phyloP scores from a whole-genome alignment of 2,888 invertebrate species.

The Trimorus sp. region DNA sequence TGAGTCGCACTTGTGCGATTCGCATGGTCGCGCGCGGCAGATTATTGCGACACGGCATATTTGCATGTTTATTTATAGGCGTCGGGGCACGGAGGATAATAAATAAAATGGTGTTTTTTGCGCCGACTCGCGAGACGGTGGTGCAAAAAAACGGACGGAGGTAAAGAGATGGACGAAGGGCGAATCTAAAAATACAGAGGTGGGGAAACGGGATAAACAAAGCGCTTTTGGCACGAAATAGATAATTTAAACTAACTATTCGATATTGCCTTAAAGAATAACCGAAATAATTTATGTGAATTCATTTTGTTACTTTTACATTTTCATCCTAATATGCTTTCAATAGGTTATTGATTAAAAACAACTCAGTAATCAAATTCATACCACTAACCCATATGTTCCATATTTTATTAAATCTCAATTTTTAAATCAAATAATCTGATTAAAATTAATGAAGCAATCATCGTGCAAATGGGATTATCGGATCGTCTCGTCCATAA shows the following conservation, averaged over 20 bases:
- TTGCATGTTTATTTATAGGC: constrained; percentile 53
- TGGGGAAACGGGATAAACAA: not conserved
- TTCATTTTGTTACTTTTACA: no score
- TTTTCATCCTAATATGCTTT: no score
- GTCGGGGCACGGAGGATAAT: constrained; percentile 35
- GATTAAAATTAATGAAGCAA: not conserved
- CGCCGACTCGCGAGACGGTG: constrained; percentile 9
- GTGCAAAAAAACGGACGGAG: constrained; percentile 8
- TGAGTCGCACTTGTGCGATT: constrained; percentile 38
- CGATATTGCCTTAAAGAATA: constrained; percentile 2
- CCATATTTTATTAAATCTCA: not conserved
- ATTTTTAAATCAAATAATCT: not conserved
- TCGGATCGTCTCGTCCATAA: not conserved
- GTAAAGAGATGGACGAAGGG: not conserved
- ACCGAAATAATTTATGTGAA: not conserved
- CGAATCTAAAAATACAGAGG: constrained; percentile 8
- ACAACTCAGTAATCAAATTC: no score
- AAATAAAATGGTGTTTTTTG: constrained; percentile 47
- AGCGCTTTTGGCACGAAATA: constrained; percentile 13
- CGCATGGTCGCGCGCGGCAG: constrained; percentile 33
- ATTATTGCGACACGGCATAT: constrained; percentile 53
- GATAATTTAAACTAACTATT: constrained; percentile 47
- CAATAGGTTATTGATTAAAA: no score
- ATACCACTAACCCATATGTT: no score
- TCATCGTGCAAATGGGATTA: constrained; percentile 4